A percentile compares a stretch with the other conserved stretches of the same genome.
Conservation (phyloP, 2,888 invertebrate genomes). For the Disparrhopalites patrizii region DNA sequence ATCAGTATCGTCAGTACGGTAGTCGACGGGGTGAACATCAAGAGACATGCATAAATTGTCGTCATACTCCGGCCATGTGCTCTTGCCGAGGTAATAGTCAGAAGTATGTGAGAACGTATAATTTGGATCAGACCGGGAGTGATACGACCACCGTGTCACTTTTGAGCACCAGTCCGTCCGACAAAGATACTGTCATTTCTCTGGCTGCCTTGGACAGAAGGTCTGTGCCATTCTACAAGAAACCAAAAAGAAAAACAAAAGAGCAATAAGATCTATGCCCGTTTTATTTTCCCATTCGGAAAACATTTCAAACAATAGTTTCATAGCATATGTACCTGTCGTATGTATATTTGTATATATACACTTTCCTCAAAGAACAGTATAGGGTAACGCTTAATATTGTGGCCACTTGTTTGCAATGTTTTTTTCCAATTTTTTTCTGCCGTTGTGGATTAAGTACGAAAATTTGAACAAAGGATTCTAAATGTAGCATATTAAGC, state of each 20-base stretch:
- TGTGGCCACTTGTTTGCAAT: too few species aligned
- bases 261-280: too few species aligned
- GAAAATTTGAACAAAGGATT: too few species aligned
- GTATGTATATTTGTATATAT: too few species aligned
- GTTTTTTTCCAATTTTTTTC: too few species aligned
- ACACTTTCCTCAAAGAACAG: too few species aligned
- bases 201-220: conserved; percentile 38
- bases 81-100: conserved; percentile 35
- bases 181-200: conserved; percentile 40
- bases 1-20: conserved; percentile 5
- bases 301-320: too few species aligned
- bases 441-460: too few species aligned
- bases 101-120: conserved; percentile 31
- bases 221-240: conserved; percentile 32
- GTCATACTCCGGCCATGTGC: conserved; percentile 36
- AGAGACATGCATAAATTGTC: conserved; percentile 40
- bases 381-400: too few species aligned
- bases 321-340: too few species aligned
- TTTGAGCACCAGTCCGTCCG: conserved; percentile 38
- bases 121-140: conserved; percentile 31
- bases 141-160: conserved; percentile 35
- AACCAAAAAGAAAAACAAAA: conserved; percentile 12
- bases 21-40: conserved; percentile 49
- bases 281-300: too few species aligned
- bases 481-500: too few species aligned